phyloP scores from a whole-genome alignment of 2,888 invertebrate species.

The Cantharis rustica region DNA sequence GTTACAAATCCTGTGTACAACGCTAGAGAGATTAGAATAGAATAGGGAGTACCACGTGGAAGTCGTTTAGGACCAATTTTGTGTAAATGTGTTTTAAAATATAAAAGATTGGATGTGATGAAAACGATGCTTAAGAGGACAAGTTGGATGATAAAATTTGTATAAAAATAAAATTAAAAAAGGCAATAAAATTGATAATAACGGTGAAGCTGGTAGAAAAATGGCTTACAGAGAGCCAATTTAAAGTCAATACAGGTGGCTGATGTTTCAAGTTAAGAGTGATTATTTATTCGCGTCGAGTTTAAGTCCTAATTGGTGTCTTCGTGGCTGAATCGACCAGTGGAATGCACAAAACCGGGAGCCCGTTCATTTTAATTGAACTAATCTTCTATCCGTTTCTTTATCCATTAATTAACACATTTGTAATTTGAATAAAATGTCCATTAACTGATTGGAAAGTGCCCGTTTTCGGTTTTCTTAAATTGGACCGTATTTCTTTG shows the following conservation, averaged over 20 bases:
- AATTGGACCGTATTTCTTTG: conserved; percentile 28
- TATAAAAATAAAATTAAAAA: background rate
- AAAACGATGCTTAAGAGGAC: background rate
- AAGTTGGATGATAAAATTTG: background rate
- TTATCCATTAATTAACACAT: conserved; percentile 57
- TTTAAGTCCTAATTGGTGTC: conserved; percentile 52
- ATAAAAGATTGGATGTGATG: background rate
- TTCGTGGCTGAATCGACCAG: conserved; percentile 44
- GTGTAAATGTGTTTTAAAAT: background rate
- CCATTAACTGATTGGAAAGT: conserved; percentile 55
- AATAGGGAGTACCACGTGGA: background rate
- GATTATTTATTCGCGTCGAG: conserved; percentile 54
- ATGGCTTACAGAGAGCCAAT: conserved; percentile 26
- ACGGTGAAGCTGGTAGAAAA: conserved; percentile 27
- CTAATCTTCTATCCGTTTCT: conserved; percentile 51
- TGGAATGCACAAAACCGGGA: conserved; percentile 56
- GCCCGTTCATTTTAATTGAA: conserved; percentile 53
- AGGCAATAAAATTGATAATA: conserved; percentile 6
- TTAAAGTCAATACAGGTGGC: conserved; percentile 47
- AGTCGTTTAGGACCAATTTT: background rate
- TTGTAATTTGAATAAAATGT: conserved; percentile 56
- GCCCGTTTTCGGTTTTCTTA: conserved; percentile 35
- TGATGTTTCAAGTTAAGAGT: conserved; percentile 44
- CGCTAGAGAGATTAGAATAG: background rate
- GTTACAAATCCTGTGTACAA: background rate